Conservation (phyloP, 1,140 invertebrate genomes). For the Aphelenchoides avenae region DNA sequence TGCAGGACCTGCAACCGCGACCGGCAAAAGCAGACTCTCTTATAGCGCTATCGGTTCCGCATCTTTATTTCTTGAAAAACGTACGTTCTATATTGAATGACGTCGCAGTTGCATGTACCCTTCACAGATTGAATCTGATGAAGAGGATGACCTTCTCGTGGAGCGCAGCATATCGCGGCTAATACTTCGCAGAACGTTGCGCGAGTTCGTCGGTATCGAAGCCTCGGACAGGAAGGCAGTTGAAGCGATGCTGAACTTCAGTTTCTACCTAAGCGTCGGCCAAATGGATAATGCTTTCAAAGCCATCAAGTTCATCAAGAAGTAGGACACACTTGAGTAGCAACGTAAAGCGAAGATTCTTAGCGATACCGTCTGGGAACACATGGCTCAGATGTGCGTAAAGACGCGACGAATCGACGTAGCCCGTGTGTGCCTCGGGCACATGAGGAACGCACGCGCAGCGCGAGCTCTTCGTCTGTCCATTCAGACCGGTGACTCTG, state of each 20-base stretch:
- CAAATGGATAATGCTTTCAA: slow-evolving; percentile 96
- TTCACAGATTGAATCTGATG: slow-evolving; percentile 28
- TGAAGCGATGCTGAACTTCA: slow-evolving; percentile 85
- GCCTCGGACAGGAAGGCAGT: slow-evolving; percentile 69
- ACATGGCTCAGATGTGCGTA: slow-evolving; percentile 91
- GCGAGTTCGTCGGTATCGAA: slow-evolving; percentile 82
- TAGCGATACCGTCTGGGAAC: slow-evolving; percentile 85
- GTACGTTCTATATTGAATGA: slow-evolving; percentile 39
- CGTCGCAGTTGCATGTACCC: not conserved
- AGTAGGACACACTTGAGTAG: too few relatives aligned
- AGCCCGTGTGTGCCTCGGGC: slow-evolving; percentile 84
- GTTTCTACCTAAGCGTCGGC: slow-evolving; percentile 79
- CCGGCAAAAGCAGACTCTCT: slow-evolving; percentile 55
- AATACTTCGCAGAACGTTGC: slow-evolving; percentile 70
- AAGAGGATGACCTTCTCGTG: slow-evolving; percentile 39
- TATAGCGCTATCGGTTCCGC: slow-evolving; percentile 64
- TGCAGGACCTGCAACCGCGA: slow-evolving; percentile 69
- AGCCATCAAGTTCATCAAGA: slow-evolving; percentile 71
- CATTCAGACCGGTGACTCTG: slow-evolving; percentile 69
- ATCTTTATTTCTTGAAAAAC: slow-evolving; percentile 63
- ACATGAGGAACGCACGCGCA: slow-evolving; percentile 84
- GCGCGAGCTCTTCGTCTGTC: slow-evolving; percentile 75
- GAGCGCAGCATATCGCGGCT: slow-evolving; percentile 50
- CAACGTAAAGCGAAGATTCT: too few relatives aligned
- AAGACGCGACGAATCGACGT: slow-evolving; percentile 86